These are phyloP conservation scores for Falco rusticolus DNA, from an alignment of 2,797 vertebrate species.

Conservation along the genomic window DNA sequence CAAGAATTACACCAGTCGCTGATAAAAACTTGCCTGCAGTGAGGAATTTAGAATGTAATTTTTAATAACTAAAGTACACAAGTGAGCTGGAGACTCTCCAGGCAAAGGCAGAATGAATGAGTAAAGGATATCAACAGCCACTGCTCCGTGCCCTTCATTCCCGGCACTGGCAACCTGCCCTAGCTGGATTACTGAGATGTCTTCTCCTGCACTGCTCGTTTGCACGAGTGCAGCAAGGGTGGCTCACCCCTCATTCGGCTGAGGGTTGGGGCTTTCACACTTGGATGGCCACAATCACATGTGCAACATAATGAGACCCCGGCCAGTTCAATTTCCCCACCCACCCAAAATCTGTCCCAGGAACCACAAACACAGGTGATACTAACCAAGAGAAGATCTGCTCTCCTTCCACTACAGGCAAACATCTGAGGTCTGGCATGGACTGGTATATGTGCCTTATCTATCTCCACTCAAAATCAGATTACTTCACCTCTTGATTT, in stretches of 20 bases:
- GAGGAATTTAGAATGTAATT: neutral
- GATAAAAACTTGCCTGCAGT: neutral
- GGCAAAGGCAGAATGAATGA: neutral
- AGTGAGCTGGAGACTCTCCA: neutral
- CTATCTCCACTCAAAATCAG: neutral
- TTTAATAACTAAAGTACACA: conserved; percentile 6
- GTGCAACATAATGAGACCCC: accelerated
- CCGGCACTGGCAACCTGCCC: accelerated
- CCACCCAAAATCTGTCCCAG: neutral
- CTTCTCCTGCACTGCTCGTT: neutral
- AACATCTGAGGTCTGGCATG: neutral
- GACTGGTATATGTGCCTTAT: neutral
- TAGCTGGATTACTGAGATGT: neutral
- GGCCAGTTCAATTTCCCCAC: neutral
- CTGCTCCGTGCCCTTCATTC: neutral
- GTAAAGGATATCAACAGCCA: neutral
- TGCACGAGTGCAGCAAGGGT: neutral
- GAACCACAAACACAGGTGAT: neutral
- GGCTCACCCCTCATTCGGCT: neutral
- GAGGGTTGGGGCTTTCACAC: neutral
- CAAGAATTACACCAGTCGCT: neutral
- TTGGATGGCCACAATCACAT: accelerated
- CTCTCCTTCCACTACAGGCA: neutral
- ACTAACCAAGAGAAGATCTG: neutral
- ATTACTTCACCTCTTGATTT: neutral